Base-by-base conservation (phyloP, 1,140 invertebrate species). In the Patella vulgata region DNA sequence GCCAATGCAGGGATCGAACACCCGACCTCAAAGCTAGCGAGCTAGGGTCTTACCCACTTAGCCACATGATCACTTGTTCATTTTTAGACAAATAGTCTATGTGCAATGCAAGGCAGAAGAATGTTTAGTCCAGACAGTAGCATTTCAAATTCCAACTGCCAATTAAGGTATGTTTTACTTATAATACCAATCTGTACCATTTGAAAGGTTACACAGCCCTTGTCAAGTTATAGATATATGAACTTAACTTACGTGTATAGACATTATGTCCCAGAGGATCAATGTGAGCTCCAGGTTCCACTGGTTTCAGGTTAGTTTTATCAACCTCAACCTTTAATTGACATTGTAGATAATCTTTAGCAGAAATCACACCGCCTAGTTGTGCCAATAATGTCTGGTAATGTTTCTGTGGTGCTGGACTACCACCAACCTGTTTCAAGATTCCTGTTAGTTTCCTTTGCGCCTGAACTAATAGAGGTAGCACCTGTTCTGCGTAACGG, bases 391-490 rank as follows among this genome's bases (percentile, higher is more conserved):
- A 61, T 11, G 60, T 39, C 33, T 54, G 46, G 53, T 74, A 79
- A 52, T 85, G 82, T 28, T 73, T 65, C 70, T 85, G 83, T 1
- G 75, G 73, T 9, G 75, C 71, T 1, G 30, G 11, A 27, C 59
- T 40, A 9, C 80, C 82, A 11, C 72, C 70, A 14, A 71, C 53
- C 12, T 69, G 46, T 11, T 57, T 43, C 5, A 83, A 68, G 25
- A 67, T 63, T 3, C 71, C 68, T 27, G 71, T 52, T n/a, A 85
- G 58, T 43, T 73, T 74, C 25, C 75, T 56, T 68, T 85, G 83
- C n/a, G 82, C 80, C 48, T 81, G 77, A 14, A 83, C 73, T 17
- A 85, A 48, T 0, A 85, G 59, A 6, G 83, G 83, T 17, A 75
- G 53, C 3, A 83, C 70, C 48, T 80, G 77, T 48, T 84, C 82